Conservation (phyloP, 2,113 vertebrate species). For the Cettia cetti region DNA sequence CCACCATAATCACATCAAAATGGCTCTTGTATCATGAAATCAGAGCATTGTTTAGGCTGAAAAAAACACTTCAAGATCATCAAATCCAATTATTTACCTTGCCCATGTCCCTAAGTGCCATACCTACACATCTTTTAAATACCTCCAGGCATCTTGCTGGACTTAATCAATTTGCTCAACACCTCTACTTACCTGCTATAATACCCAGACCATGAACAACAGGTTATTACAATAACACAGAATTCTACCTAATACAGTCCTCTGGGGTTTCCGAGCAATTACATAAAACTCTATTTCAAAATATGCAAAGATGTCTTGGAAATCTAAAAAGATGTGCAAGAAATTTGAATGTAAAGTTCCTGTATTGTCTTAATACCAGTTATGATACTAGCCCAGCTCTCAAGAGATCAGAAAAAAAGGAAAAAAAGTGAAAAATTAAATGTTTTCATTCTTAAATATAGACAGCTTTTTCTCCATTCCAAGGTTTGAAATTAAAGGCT, state of each 20-base stretch:
- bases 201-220: neutral
- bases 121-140: neutral
- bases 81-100: rapidly evolving
- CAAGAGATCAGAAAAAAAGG: neutral
- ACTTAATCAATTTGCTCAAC: neutral
- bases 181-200: neutral
- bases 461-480: neutral
- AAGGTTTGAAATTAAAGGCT: neutral
- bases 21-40: neutral
- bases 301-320: neutral
- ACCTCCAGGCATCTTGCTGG: neutral
- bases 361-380: neutral
- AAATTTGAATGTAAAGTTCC: neutral
- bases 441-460: neutral
- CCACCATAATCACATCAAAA: neutral
- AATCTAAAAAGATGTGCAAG: neutral
- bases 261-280: neutral
- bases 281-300: neutral
- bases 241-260: neutral
- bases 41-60: neutral
- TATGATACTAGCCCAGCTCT: neutral
- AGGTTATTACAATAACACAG: neutral
- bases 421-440: neutral
- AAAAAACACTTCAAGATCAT: neutral
- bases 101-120: neutral